Conservation (phyloP, 2,113 vertebrate genomes). For the Jaculus jaculus region DNA sequence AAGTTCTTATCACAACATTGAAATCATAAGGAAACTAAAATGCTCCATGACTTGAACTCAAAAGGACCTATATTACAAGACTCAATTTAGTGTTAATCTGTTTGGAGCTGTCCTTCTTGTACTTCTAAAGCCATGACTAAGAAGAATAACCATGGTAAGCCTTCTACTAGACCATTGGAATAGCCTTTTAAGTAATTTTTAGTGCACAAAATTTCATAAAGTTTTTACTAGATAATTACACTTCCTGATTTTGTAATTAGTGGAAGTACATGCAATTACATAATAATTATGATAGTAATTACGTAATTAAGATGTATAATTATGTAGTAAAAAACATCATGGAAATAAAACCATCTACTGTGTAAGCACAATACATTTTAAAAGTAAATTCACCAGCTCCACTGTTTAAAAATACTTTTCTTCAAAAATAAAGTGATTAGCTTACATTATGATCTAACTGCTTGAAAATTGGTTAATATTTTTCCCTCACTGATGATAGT, state of each 20-base stretch:
- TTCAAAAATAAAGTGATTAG: conserved; percentile 88
- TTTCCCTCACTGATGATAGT: conserved; percentile 63
- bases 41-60: conserved; percentile 12
- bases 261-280: conserved; percentile 92
- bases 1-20: conserved; percentile 34
- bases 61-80: conserved; percentile 6
- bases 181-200: conserved; percentile 88
- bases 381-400: conserved; percentile 87
- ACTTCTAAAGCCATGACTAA: conserved; percentile 52
- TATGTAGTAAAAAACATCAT: conserved; percentile 92
- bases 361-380: conserved; percentile 91
- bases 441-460: conserved; percentile 81
- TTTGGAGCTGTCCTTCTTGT: background rate
- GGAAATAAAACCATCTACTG: conserved; percentile 91
- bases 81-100: conserved; percentile 8
- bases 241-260: conserved; percentile 92
- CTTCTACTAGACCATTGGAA: conserved; percentile 83
- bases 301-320: conserved; percentile 92
- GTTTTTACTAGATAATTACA: conserved; percentile 91
- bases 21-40: conserved; percentile 49
- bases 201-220: conserved; percentile 89
- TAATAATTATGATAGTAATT: conserved; percentile 92
- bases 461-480: conserved; percentile 83
- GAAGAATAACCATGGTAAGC: conserved; percentile 49
- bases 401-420: conserved; percentile 87